Evolutionary conservation across 1,140 invertebrate species (phyloP), one percentile per base, ranked within the genome.

Genomic region (Proales similis): DNA sequence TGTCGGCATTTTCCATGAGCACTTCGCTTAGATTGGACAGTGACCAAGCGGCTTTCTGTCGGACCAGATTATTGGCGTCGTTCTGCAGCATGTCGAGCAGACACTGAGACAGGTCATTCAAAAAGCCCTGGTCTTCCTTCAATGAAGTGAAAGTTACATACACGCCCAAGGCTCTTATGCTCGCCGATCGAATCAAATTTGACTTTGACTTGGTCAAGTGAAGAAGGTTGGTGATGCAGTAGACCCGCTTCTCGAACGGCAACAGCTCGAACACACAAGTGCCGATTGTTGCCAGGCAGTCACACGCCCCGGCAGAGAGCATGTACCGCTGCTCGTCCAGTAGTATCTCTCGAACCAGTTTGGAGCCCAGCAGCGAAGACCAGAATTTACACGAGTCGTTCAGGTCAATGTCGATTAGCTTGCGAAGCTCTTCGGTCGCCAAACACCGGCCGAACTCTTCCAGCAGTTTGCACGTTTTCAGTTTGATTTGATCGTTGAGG

Each of bases 361-460:
- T 57, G 27, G 51, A 57, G 45, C 20, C 45, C 2, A 57, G 30
- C 32, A 57, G 32, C 4, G 12, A 42, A 7, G 51, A 57, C 51
- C 51, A 57, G 19, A 57, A 19, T 57, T 57, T 57, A 57, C 51
- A 57, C 26, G 36, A 57, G 32, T 57, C 51, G n/a, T 57, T 57
- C n/a, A 57, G 45, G n/a, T 57, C 51, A 12, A 57, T 57, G 22
- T 26, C 39, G 22, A 29, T 57, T 29, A 57, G 39, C 45, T 57
- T 36, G 22, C 51, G 20, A 29, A 57, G 22, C 19, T 57, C 51
- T 12, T 24, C 20, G 27, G 51, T 57, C n/a, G 51, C 51, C 30
- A 57, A 24, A 42, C 51, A 57, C 2, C 51, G 33, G 19, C 26
- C 14, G 32, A 57, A 57, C 45, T 57, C 51, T 57, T 57, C 51